phyloP scores from a whole-genome alignment of 2,888 invertebrate genomes.

The Archaeoteleia sp. region DNA sequence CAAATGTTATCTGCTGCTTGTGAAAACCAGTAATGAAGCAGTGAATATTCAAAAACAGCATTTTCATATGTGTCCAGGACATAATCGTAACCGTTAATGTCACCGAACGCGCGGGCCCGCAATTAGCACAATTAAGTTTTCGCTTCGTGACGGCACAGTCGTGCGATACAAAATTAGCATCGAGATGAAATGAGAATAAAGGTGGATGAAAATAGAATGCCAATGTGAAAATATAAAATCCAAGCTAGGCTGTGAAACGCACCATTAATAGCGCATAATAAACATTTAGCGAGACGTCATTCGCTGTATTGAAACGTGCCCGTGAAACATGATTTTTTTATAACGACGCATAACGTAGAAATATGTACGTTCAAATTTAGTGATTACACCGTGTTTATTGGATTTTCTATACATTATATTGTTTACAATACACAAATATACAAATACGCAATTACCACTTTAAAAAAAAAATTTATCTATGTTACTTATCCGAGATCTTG shows the following conservation, averaged over 20 bases:
- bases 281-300: too few species aligned
- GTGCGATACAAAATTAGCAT: conserved; percentile 8
- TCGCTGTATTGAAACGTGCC: too few species aligned
- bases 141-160: conserved; percentile 17
- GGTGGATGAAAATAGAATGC: not conserved
- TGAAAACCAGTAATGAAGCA: not conserved
- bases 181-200: not conserved
- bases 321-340: conserved; percentile 11
- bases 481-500: too few species aligned
- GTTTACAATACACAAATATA: too few species aligned
- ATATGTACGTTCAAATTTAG: too few species aligned
- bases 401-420: too few species aligned
- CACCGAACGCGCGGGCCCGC: conserved; percentile 31
- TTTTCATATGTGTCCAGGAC: not conserved
- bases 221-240: too few species aligned
- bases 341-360: conserved; percentile 6
- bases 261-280: conserved; percentile 11
- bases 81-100: conserved; percentile 15
- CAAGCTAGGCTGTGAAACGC: conserved; percentile 3
- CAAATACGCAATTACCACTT: too few species aligned
- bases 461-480: too few species aligned
- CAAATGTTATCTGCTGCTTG: too few species aligned
- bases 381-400: too few species aligned
- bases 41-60: conserved; percentile 2
- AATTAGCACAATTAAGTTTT: conserved; percentile 62